Percentiles rank a stretch among this genome's conserved stretches.
These are phyloP conservation scores for Tragelaphus oryx DNA, from an alignment of 2,797 vertebrate genomes.

Conservation along the genomic window DNA sequence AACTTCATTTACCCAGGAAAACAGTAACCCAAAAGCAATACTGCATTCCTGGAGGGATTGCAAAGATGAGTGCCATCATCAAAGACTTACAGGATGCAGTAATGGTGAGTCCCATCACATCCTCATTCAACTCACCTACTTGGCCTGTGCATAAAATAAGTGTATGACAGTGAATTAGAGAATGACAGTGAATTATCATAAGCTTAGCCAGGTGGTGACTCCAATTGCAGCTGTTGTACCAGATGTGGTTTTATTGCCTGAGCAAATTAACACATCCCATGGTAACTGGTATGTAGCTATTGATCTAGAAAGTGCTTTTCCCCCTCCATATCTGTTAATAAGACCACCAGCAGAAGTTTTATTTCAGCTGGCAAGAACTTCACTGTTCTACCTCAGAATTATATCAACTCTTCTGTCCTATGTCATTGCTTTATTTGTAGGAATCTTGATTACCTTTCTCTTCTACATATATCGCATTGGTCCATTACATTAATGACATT, in stretches of 20 bases:
- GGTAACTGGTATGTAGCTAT: neutral
- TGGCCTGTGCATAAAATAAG: neutral
- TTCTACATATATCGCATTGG: neutral
- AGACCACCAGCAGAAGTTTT: neutral
- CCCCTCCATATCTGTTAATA: neutral
- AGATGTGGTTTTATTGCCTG: neutral
- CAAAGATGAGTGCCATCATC: neutral
- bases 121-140: neutral
- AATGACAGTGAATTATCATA: neutral
- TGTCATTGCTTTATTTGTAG: neutral
- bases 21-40: neutral
- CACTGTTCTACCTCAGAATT: neutral
- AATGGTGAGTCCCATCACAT: neutral
- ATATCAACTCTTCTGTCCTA: neutral
- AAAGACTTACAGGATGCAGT: neutral
- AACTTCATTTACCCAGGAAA: neutral
- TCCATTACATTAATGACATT: neutral
- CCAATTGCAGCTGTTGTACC: neutral
- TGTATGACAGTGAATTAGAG: neutral
- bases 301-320: neutral
- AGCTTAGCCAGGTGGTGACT: neutral
- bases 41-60: neutral
- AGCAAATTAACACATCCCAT: neutral
- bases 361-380: neutral
- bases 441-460: neutral